Conservation (phyloP, 2,888 invertebrate genomes). For the Sesamia inferens region DNA sequence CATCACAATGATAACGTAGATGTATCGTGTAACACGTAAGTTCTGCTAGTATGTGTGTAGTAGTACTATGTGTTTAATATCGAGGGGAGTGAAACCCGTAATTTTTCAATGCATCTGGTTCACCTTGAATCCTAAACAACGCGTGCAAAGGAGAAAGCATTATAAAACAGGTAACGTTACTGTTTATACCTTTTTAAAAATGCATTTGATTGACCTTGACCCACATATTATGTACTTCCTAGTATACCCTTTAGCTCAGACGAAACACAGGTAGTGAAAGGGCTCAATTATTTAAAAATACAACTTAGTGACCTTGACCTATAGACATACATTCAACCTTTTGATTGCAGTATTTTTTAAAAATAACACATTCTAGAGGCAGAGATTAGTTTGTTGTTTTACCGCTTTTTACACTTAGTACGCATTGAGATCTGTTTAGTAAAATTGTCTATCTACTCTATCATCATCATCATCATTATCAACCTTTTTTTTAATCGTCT, state of each 20-base stretch:
- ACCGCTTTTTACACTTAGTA: neutral
- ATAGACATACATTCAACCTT: neutral
- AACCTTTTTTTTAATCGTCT: no score
- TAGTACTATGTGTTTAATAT: constrained; percentile 6
- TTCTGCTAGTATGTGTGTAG: neutral
- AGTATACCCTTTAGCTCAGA: constrained; percentile 1
- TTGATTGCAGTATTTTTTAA: neutral
- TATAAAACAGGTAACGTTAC: constrained; percentile 16
- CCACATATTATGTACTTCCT: constrained; percentile 23
- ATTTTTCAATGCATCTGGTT: constrained; percentile 11
- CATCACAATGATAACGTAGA: neutral
- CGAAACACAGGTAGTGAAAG: neutral
- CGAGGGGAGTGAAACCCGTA: constrained; percentile 8
- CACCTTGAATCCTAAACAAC: constrained; percentile 18
- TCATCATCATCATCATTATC: no score
- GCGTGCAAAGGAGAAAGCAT: constrained; percentile 1
- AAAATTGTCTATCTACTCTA: neutral
- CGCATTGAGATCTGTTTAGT: neutral
- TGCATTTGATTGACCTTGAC: constrained; percentile 48
- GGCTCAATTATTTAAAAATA: constrained; percentile 4
- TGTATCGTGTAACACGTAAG: neutral
- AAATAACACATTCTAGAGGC: neutral
- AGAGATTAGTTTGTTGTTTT: neutral
- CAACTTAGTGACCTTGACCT: constrained; percentile 4
- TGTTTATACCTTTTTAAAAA: constrained; percentile 38